Evolutionary conservation across 2,113 vertebrate species (phyloP), one percentile per base, ranked within the genome.

Genomic region (Dascyllus trimaculatus): DNA sequence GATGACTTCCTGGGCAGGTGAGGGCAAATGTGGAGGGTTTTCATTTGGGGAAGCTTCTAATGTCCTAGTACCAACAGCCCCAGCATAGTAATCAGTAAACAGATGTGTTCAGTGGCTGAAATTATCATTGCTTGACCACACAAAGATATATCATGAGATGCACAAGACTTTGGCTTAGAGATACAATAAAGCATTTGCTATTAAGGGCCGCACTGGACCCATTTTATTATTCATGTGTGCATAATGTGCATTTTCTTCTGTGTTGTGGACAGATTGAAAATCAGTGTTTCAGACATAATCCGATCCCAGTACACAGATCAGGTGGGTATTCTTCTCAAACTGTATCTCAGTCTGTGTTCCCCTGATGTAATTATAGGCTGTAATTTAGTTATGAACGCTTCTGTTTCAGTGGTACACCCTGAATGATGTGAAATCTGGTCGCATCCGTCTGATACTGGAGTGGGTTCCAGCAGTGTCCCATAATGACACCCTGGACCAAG

Each of bases 1-100:
- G 97, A 98, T 69, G 97, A 98, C 82, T 97, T 96, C 85, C 88
- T 98, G 83, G 97, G 97, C 89, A 95, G 96, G 97, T 97, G 85
- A 88, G 89, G 82, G 62, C 14, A 13, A 24, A 76, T 40, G n/a
- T 18, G 0, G 5, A 53, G 22, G 19, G 38, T 67, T 71, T 46
- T 11, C 11, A 51, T 14, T n/a, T 63, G 18, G 15, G 15, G 11
- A 53, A 4, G 8, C 35, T 38, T 32, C 2, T 40, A 1, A 40
- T 13, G 7, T 19, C 17, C 1, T 48, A 15, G 13, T 5, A 7
- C 3, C 21, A 1, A 51, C n/a, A 21, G 17, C 7, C 48, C 7
- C 4, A 51, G 48, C 18, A 51, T 8, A n/a, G 19, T 21, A 51
- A 19, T 21, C n/a, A n/a, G n/a, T 51, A 21, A 10, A 51, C 48